phyloP scores from a whole-genome alignment of 2,797 vertebrate genomes.

The Meriones psammophilus region DNA sequence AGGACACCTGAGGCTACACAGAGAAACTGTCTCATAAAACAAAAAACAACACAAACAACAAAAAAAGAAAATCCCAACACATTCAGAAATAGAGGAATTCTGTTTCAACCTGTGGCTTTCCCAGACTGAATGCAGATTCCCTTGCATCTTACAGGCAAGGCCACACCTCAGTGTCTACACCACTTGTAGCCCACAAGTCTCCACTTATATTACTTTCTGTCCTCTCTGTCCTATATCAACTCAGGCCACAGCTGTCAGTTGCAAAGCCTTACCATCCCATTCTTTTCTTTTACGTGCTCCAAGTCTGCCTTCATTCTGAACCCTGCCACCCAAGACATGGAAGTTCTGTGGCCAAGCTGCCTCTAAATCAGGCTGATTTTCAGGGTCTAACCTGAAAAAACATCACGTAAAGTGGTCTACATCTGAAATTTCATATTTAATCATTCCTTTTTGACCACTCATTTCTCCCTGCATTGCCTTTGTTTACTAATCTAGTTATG shows the following conservation, averaged over 20 bases:
- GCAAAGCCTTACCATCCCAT: neutral
- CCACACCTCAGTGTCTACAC: neutral
- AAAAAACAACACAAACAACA: too few relatives aligned
- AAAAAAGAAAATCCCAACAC: neutral
- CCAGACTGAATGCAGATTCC: neutral
- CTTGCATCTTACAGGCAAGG: neutral
- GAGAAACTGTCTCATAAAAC: too few relatives aligned
- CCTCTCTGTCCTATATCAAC: neutral
- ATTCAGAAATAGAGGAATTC: neutral
- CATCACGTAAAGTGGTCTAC: neutral
- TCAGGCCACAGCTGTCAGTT: neutral
- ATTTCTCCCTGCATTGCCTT: neutral
- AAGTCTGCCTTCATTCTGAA: neutral
- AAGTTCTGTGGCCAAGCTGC: accelerated
- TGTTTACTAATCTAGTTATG: neutral
- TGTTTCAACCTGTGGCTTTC: neutral
- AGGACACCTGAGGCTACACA: too few relatives aligned
- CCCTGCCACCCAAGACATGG: neutral
- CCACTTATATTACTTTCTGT: neutral
- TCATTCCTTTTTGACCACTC: neutral
- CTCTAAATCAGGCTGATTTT: neutral
- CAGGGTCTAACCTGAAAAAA: neutral
- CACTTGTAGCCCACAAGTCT: neutral
- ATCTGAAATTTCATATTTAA: neutral
- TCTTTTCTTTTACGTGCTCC: neutral